Evolutionary conservation across 2,113 vertebrate species (phyloP), one percentile per base, ranked within the genome.

Genomic region (Etheostoma cragini): DNA sequence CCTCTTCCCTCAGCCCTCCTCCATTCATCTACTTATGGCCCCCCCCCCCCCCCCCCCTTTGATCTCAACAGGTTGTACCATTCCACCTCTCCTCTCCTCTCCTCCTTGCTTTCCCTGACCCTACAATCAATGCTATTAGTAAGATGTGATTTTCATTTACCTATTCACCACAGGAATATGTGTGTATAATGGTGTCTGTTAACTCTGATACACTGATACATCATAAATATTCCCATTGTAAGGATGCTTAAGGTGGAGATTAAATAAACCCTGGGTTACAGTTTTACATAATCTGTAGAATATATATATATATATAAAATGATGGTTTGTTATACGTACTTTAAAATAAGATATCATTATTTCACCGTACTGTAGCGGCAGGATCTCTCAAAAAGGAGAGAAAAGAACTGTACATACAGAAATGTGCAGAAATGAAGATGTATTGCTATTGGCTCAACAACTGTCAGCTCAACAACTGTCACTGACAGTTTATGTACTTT

Each of bases 121-220:
- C 78, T 60, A 22, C 49, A 70, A 53, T 56, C n/a, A 8, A 56
- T 67, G 92, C 85, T 85, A 92, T 95, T 91, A 92, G 76, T 82
- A 77, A 91, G 89, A 92, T 93, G 92, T 90, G 91, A 93, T 89
- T 93, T 95, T 94, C 88, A 95, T 93, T 91, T 94, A 92, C 91
- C 93, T 92, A 93, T 95, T 94, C 90, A 93, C 95, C 89, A 94
- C 87, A 52, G 80, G 53, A 87, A 93, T 85, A 76, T 91, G 87
- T 89, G 87, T 88, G 88, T 92, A 85, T 92, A 82, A 87, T 52
- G 80, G 64, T 71, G 72, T 74, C 67, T 33, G 69, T 82, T 83
- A 86, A 73, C 66, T 84, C 56, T 74, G 64, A 79, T 75, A 64
- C 33, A 79, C 58, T 68, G 65, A 80, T 73, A 52, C 13, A 76